phyloP scores from a whole-genome alignment of 2,113 vertebrate genomes.

The Cettia cetti region DNA sequence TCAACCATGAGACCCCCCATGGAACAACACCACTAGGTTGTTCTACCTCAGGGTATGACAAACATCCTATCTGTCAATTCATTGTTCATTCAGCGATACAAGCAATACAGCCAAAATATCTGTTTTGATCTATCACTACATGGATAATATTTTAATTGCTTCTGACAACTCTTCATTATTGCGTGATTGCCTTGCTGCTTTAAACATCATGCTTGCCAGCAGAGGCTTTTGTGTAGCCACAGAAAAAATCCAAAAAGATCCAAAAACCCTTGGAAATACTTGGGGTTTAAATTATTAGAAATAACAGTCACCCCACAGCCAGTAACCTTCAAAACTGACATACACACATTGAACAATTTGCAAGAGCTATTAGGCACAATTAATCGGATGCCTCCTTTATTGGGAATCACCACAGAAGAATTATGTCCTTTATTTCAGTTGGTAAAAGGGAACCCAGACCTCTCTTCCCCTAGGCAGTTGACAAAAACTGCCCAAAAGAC shows the following conservation, averaged over 20 bases:
- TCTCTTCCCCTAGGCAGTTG: neutral
- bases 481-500: neutral
- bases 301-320: neutral
- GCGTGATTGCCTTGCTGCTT: neutral
- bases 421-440: neutral
- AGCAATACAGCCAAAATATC: neutral
- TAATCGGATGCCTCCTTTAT: neutral
- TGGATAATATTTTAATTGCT: neutral
- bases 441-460: too few species aligned
- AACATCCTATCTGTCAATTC: too few species aligned
- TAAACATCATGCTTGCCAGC: neutral
- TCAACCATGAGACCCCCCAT: neutral
- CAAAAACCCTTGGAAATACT: neutral
- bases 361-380: neutral
- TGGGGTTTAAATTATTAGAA: neutral
- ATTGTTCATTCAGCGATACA: too few species aligned
- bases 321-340: neutral
- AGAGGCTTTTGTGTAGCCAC: neutral
- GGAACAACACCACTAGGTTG: neutral
- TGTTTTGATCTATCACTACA: neutral
- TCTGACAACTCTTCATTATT: neutral
- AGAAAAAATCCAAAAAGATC: neutral
- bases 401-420: neutral
- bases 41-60: neutral
- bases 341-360: neutral